Conservation (phyloP, 2,113 vertebrate species). For the Gopherus evgoodei region DNA sequence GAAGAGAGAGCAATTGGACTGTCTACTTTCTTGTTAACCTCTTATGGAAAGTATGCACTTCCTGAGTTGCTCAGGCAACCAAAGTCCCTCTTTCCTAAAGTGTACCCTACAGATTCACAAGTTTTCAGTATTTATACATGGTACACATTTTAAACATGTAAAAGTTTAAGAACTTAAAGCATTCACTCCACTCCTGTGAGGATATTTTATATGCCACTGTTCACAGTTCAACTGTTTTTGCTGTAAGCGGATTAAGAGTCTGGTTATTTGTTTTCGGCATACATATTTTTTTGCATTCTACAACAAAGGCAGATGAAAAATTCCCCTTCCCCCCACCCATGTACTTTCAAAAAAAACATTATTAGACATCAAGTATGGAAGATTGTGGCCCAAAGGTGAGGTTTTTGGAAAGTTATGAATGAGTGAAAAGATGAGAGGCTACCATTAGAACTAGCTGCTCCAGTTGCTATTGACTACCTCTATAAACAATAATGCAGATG, state of each 20-base stretch:
- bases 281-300: background rate
- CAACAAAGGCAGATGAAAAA: background rate
- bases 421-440: background rate
- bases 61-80: too few relatives aligned
- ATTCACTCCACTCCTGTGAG: background rate
- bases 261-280: background rate
- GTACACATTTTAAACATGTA: background rate
- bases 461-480: background rate
- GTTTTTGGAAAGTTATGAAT: background rate
- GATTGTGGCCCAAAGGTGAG: background rate
- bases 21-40: too few relatives aligned
- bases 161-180: background rate
- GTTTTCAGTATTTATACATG: background rate
- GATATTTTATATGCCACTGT: background rate
- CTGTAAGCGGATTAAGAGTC: background rate
- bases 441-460: background rate
- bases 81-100: too few relatives aligned
- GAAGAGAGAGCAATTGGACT: too few relatives aligned
- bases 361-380: background rate
- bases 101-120: background rate
- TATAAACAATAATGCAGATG: background rate
- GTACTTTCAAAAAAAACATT: background rate
- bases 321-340: background rate
- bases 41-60: too few relatives aligned
- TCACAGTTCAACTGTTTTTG: background rate